Evolutionary conservation across 2,888 invertebrate species (phyloP).

Genomic region (Nomada flava): DNA sequence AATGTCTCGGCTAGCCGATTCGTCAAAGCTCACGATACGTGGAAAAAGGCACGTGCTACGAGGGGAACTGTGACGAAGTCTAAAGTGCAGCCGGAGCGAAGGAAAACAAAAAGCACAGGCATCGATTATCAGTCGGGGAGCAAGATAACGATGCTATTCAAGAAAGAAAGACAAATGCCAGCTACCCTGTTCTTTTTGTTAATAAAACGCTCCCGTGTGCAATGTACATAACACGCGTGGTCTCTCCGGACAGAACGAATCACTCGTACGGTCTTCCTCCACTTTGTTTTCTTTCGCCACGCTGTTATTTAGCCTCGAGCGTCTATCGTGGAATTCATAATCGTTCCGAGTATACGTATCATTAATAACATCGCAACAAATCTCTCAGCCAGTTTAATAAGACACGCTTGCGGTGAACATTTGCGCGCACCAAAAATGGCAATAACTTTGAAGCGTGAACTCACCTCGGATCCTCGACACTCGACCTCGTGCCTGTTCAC

Average conservation of each 20-base stretch:
- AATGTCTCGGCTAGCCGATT: slow-evolving; percentile 26
- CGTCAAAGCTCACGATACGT: slow-evolving; percentile 49
- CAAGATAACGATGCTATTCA: slow-evolving; percentile 49
- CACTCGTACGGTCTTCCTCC: not conserved
- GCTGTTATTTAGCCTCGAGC: slow-evolving; percentile 13
- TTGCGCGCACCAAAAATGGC: slow-evolving; percentile 56
- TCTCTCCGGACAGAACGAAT: not conserved
- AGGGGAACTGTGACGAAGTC: slow-evolving; percentile 49
- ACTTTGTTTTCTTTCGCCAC: slow-evolving; percentile 16
- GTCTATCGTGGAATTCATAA: slow-evolving; percentile 15
- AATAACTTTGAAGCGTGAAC: slow-evolving; percentile 60
- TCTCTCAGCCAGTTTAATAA: too few relatives aligned
- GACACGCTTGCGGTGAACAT: not conserved
- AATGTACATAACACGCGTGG: not conserved
- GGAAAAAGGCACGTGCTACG: slow-evolving; percentile 43
- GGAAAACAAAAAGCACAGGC: slow-evolving; percentile 45
- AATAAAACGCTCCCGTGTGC: not conserved
- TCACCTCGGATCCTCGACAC: slow-evolving; percentile 62
- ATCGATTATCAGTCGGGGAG: slow-evolving; percentile 32
- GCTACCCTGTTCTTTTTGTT: slow-evolving; percentile 22
- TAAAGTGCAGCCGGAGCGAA: slow-evolving; percentile 57
- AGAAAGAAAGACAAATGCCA: slow-evolving; percentile 37
- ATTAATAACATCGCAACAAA: not conserved
- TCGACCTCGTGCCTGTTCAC: slow-evolving; percentile 60
- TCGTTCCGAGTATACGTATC: slow-evolving; percentile 20